These are phyloP conservation scores for Cliona cf. orientalis DNA, from an alignment of 37 sponge, comb jelly and placozoan species.

Conservation along the genomic window DNA sequence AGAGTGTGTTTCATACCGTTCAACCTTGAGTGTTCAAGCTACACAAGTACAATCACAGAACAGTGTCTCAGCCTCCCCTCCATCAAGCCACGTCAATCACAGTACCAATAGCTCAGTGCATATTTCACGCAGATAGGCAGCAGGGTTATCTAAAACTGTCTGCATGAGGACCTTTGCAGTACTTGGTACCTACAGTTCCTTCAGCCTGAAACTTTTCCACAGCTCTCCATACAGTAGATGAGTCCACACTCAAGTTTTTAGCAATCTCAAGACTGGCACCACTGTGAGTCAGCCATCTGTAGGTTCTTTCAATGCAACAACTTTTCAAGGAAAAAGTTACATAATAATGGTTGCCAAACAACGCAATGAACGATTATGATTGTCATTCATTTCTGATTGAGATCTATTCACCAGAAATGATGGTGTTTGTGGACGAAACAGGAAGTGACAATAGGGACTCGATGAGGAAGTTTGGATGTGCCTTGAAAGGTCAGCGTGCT, in stretches of 20 bases:
- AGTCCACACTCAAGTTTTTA: not conserved
- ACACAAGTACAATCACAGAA: not conserved
- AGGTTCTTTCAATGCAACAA: not conserved
- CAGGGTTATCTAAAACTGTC: not conserved
- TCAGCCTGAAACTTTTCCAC: not conserved
- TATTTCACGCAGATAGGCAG: slow-evolving; percentile 7
- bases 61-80: not conserved
- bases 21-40: not conserved
- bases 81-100: not conserved
- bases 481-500: slow-evolving; percentile 1
- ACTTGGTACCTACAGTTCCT: not conserved
- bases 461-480: not conserved
- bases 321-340: not conserved
- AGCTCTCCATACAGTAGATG: slow-evolving; percentile 9
- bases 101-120: not conserved
- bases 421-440: slow-evolving; percentile 16
- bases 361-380: not conserved
- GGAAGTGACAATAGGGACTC: slow-evolving; percentile 17
- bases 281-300: slow-evolving; percentile 6
- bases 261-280: not conserved
- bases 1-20: not conserved
- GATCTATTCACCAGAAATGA: slow-evolving; percentile 10
- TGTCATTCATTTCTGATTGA: not conserved
- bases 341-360: not conserved
- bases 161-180: not conserved